A percentile compares a stretch with the other conserved stretches of the same genome.
phyloP scores from a whole-genome alignment of 2,888 invertebrate species.

The Dynastes hyllus region DNA sequence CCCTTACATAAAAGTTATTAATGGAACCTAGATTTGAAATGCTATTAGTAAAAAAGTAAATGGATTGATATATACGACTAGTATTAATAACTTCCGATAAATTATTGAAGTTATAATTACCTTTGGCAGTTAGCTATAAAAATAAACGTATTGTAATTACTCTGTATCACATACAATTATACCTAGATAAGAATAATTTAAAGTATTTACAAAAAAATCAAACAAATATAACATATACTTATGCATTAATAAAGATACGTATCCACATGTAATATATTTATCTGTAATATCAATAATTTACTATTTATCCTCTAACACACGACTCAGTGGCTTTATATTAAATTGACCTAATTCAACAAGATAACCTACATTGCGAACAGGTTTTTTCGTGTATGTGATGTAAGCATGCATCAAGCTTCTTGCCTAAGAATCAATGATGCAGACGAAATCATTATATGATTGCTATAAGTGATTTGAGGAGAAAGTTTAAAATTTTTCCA shows the following conservation, averaged over 20 bases:
- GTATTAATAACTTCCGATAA: conserved; percentile 49
- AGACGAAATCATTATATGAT: conserved; percentile 42
- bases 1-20: conserved; percentile 13
- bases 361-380: conserved; percentile 46
- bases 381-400: conserved; percentile 41
- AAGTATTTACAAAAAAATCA: conserved; percentile 3
- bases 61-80: conserved; percentile 26
- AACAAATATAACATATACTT: neutral
- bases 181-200: neutral
- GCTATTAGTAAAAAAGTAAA: conserved; percentile 21
- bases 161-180: neutral
- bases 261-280: conserved; percentile 10
- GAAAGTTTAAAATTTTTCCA: conserved; percentile 47
- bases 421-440: conserved; percentile 45
- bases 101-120: conserved; percentile 43
- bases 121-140: conserved; percentile 38
- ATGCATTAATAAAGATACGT: neutral
- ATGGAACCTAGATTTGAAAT: conserved; percentile 24
- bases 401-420: conserved; percentile 41
- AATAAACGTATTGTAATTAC: conserved; percentile 8
- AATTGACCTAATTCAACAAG: conserved; percentile 40
- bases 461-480: conserved; percentile 41
- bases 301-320: conserved; percentile 39
- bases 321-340: conserved; percentile 18
- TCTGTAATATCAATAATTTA: conserved; percentile 26